Percentiles rank a stretch among this genome's conserved stretches.
phyloP scores from a whole-genome alignment of 2,113 vertebrate species.

The Cephalopholis sonnerati region DNA sequence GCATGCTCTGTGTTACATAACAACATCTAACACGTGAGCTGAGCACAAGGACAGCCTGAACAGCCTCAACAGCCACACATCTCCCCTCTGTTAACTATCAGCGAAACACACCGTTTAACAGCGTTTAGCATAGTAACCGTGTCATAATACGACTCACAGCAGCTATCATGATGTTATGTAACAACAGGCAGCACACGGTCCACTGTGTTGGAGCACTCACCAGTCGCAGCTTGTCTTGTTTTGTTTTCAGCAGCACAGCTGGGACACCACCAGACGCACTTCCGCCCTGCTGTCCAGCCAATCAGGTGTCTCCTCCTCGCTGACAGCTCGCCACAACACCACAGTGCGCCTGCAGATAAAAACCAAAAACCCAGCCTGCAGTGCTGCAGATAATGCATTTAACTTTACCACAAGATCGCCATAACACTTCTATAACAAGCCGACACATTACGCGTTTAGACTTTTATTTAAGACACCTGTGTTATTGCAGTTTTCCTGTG shows the following conservation, averaged over 20 bases:
- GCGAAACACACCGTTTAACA: neutral
- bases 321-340: constrained; percentile 18
- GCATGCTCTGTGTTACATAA: constrained; percentile 76
- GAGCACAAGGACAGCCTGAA: constrained; percentile 46
- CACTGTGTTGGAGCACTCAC: constrained; percentile 76
- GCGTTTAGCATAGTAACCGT: neutral
- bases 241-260: constrained; percentile 83
- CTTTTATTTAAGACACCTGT: neutral
- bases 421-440: neutral
- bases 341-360: neutral
- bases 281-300: constrained; percentile 72
- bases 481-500: neutral
- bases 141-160: neutral
- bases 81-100: neutral
- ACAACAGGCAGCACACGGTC: neutral
- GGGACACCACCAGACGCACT: constrained; percentile 69
- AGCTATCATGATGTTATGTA: neutral
- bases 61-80: neutral
- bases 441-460: neutral
- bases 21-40: constrained; percentile 61
- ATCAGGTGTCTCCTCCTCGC: constrained; percentile 55
- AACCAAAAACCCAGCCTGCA: neutral
- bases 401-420: neutral
- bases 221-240: constrained; percentile 82
- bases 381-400: neutral